These are phyloP conservation scores for Ellobium chinense DNA, from an alignment of 2,888 invertebrate genomes.

Conservation along the genomic window DNA sequence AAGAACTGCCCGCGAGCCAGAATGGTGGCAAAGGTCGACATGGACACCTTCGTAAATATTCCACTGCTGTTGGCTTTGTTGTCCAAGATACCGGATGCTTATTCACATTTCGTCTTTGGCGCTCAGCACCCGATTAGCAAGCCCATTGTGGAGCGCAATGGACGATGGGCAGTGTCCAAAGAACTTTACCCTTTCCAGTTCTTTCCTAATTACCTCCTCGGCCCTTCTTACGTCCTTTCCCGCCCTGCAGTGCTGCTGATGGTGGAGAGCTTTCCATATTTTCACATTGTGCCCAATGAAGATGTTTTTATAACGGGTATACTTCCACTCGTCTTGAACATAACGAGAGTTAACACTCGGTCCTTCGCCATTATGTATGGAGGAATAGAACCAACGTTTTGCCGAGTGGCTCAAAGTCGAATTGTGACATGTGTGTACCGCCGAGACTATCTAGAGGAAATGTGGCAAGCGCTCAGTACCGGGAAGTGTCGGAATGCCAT, in stretches of 20 bases:
- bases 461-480: too few relatives aligned
- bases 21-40: not conserved
- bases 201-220: not conserved
- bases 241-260: not conserved
- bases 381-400: too few relatives aligned
- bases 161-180: not conserved
- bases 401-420: too few relatives aligned
- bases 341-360: too few relatives aligned
- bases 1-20: not conserved
- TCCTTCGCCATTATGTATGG: too few relatives aligned
- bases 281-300: not conserved
- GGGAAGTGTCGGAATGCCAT: too few relatives aligned
- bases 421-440: too few relatives aligned
- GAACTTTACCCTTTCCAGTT: not conserved
- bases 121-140: not conserved
- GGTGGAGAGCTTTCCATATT: not conserved
- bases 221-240: not conserved
- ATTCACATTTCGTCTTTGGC: not conserved
- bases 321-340: not conserved
- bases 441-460: too few relatives aligned
- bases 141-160: not conserved
- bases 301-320: not conserved
- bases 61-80: not conserved
- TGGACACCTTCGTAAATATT: not conserved
- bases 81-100: not conserved